Evolutionary conservation across 2,888 invertebrate species (phyloP).

Genomic region (Spisula subtruncata): DNA sequence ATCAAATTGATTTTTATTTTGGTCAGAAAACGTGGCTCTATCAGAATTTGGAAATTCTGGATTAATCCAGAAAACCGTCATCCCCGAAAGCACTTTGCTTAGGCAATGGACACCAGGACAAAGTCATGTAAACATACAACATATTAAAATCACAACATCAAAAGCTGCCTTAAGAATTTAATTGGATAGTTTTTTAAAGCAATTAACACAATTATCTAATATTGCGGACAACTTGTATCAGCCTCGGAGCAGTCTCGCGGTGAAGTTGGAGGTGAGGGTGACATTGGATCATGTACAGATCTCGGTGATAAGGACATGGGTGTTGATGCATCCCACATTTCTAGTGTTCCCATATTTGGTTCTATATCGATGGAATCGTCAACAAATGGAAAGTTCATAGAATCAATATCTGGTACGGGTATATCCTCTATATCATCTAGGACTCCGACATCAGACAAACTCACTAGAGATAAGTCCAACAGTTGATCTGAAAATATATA

Average conservation of each 20-base stretch:
- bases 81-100: too few species aligned
- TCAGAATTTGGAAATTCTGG: too few species aligned
- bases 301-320: conserved; percentile 45
- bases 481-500: not conserved
- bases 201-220: not conserved
- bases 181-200: not conserved
- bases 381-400: conserved; percentile 63
- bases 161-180: not conserved
- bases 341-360: conserved; percentile 73
- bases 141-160: not conserved
- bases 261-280: not conserved
- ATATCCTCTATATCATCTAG: conserved; percentile 38
- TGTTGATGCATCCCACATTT: conserved; percentile 62
- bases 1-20: too few species aligned
- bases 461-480: not conserved
- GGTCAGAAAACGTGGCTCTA: too few species aligned
- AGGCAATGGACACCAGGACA: too few species aligned
- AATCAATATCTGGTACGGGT: conserved; percentile 40
- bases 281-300: not conserved
- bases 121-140: not conserved
- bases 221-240: not conserved
- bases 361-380: conserved; percentile 76
- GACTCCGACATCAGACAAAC: not conserved
- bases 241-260: not conserved
- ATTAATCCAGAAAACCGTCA: too few species aligned